A percentile compares a stretch with the other conserved stretches of the same genome.
These are phyloP conservation scores for Dolichallabes microphthalmus DNA, from an alignment of 2,113 vertebrate genomes.

Conservation along the genomic window DNA sequence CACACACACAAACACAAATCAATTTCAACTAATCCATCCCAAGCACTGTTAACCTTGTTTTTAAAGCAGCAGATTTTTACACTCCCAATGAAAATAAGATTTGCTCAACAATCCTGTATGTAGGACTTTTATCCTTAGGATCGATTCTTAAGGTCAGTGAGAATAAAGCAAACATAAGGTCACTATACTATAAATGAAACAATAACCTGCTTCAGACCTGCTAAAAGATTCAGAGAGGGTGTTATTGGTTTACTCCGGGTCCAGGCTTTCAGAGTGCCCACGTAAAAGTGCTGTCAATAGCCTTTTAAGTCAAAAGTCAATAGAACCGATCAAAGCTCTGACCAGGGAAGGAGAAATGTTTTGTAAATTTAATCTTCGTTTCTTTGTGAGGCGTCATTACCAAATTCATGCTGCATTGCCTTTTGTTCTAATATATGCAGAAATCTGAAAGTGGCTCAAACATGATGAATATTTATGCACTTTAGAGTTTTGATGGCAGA, in stretches of 20 bases:
- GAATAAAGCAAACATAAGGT: not conserved
- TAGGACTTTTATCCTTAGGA: not conserved
- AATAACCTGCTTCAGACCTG: not conserved
- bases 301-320: slow-evolving; percentile 34
- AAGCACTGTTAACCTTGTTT: not conserved
- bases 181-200: not conserved
- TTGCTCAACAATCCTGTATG: not conserved
- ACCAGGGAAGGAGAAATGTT: not conserved
- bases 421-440: not conserved
- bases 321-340: slow-evolving; percentile 5
- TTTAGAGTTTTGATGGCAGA: not conserved
- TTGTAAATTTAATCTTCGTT: slow-evolving; percentile 18
- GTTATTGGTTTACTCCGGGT: slow-evolving; percentile 25
- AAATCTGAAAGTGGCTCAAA: not conserved
- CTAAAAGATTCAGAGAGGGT: slow-evolving; percentile 3
- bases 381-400: not conserved
- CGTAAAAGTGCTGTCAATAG: slow-evolving; percentile 14
- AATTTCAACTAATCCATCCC: not conserved
- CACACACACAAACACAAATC: not conserved
- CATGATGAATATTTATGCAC: not conserved
- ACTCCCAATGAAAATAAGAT: not conserved
- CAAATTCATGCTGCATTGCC: slow-evolving; percentile 2
- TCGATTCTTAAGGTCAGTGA: not conserved
- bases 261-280: not conserved
- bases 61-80: not conserved